Evolutionary conservation across 2,888 invertebrate genomes (phyloP), one percentile per base, ranked within the genome.

Genomic region (Cerceris ruficornis): DNA sequence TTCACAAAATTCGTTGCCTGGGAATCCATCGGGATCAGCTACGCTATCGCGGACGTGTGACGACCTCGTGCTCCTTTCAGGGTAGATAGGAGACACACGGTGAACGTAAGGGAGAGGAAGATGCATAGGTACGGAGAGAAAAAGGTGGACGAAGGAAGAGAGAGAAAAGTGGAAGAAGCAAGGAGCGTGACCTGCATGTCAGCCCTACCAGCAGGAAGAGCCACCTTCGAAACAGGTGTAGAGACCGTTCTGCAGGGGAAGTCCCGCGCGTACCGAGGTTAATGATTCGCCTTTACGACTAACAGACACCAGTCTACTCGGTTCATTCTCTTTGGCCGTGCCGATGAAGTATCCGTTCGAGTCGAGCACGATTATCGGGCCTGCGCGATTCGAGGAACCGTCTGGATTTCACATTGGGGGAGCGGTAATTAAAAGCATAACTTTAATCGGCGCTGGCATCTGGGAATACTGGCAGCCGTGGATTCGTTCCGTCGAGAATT

Each of bases 211-310:
- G 77, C 81, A 85, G 81, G 81, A 83, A 82, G 73, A 81, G 66
- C 57, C 69, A 74, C 64, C 65, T 69, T 77, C 73, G 75, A 79
- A 84, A 86, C 85, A 87, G 87, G 84, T 87, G 85, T 84, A 79
- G 59, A 73, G 54, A 72, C 50, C 80, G 65, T 64, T 76, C 65
- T 68, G 57, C 52, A 57, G 68, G 58, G 68, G 55, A 60, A 75
- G 72, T 81, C 67, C 68, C 73, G 67, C 59, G 78, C 75, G 28
- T 28, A 58, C 67, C 60, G 80, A 85, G 80, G 83, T 87, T 84
- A 85, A 87, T 82, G 84, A 86, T 86, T 87, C 79, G 75, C 74
- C 64, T 86, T 85, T 87, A 81, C 80, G 79, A 80, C 69, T 69
- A 60, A 74, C 75, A 73, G 77, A 62, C 73, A 42, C 75, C 66